Evolutionary conservation across 2,797 vertebrate species (phyloP).

Genomic region (Squalus acanthias): DNA sequence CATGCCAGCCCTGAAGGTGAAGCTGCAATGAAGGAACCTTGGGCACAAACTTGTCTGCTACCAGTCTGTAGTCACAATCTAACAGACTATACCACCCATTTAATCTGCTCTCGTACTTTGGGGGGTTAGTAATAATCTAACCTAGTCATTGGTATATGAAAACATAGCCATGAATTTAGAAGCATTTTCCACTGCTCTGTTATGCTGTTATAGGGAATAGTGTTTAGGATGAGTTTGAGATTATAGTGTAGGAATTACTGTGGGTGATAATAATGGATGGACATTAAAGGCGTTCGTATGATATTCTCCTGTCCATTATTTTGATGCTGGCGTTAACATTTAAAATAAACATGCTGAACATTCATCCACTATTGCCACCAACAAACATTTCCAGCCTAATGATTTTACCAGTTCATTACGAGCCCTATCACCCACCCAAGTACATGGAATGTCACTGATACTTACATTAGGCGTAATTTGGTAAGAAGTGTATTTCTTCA

Average conservation of each 20-base stretch:
- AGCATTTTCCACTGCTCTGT: neutral
- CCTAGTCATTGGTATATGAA: neutral
- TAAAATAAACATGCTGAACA: neutral
- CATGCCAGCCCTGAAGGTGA: neutral
- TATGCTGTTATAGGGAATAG: neutral
- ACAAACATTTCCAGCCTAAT: neutral
- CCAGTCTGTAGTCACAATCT: neutral
- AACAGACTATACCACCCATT: neutral
- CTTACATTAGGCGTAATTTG: constrained; percentile 34
- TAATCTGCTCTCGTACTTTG: neutral
- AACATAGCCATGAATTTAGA: neutral
- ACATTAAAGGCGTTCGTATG: neutral
- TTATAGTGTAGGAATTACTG: neutral
- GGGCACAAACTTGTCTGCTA: neutral
- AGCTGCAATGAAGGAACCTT: neutral
- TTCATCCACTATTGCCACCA: neutral
- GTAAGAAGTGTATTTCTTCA: constrained; percentile 35
- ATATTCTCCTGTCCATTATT: neutral
- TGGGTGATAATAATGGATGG: neutral
- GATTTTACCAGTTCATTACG: neutral
- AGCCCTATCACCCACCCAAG: neutral
- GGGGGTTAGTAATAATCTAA: neutral
- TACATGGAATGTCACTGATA: neutral
- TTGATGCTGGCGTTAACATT: neutral
- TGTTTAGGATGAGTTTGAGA: neutral